Base-by-base conservation (phyloP, 2,888 invertebrate species). In the Ptychoptera contaminata region DNA sequence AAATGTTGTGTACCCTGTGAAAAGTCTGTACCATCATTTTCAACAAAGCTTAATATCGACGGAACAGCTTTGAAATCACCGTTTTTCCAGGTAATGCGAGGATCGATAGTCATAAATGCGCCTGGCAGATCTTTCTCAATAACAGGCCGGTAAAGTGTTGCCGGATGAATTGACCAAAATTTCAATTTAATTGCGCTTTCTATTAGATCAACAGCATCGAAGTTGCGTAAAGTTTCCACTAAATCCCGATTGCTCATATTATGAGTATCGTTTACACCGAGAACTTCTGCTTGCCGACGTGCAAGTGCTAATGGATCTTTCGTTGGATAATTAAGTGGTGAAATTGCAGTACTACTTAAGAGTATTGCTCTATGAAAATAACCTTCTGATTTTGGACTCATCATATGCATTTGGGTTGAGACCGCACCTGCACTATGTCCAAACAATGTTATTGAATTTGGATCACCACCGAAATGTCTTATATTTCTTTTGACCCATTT, bases 381-480 rank as follows among this genome's bases (percentile, higher is more conserved):
- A 37, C 50, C 63, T 51, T 56, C 54, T 2, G 70, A 66, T 14
- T 55, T 48, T 10, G 61, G 58, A 49, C 68, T 70, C 12, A 72
- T 44, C 50, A 71, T 57, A 48, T 71, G 70, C 54, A 68, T 57
- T 45, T 71, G 70, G 2, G 64, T 61, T 16, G 67, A 62, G 9
- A 63, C 60, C 2, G 61, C 67, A 1, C 71, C 71, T 3, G 65
- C 67, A 53, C 71, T 71, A 53, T 68, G 65, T 2, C 71, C 71
- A 47, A 68, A 67, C 43, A 71, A 53, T 1, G 70, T 71, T 1
- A 71, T 66, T 29, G 51, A 54, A 0, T 58, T 49, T 0, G 57
- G 60, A 51, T 69, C 57, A 1, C 71, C 71, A 2, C 66, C 66
- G 48, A 71, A 72, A 32, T 49, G 46, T 2, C 49, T 52, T 36